Conservation (phyloP, 1,140 invertebrate species). For the Leptinotarsa defecta region DNA sequence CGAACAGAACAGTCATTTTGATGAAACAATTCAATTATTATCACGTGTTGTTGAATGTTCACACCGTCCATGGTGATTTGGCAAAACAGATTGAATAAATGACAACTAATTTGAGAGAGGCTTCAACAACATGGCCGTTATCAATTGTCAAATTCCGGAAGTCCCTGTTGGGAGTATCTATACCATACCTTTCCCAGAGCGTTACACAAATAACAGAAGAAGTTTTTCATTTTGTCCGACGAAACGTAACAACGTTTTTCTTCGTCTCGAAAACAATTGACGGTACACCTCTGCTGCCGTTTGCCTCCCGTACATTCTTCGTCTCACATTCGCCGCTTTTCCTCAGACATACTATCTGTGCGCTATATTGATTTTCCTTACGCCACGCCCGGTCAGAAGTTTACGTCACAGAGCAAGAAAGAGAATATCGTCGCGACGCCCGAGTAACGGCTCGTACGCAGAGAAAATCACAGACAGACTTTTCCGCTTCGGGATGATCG, state of each 20-base stretch:
- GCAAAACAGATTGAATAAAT: too few species aligned
- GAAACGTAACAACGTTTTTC: background rate
- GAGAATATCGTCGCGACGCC: slow-evolving; percentile 12
- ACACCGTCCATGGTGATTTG: too few species aligned
- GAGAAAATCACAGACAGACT: background rate
- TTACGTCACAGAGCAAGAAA: background rate
- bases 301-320: background rate
- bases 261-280: background rate
- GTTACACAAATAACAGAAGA: background rate
- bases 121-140: too few species aligned
- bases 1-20: too few species aligned
- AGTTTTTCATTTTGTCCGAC: background rate
- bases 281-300: background rate
- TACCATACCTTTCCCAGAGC: background rate
- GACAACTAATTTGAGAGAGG: too few species aligned
- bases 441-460: background rate
- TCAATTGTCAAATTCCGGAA: too few species aligned
- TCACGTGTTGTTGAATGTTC: too few species aligned
- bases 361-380: slow-evolving; percentile 49
- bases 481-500: too few species aligned
- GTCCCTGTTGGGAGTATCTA: background rate
- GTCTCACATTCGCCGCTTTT: slow-evolving; percentile 18
- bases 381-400: slow-evolving; percentile 43
- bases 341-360: slow-evolving; percentile 38
- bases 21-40: too few species aligned